phyloP scores from a whole-genome alignment of 2,113 vertebrate species.

The Myotis brandtii region DNA sequence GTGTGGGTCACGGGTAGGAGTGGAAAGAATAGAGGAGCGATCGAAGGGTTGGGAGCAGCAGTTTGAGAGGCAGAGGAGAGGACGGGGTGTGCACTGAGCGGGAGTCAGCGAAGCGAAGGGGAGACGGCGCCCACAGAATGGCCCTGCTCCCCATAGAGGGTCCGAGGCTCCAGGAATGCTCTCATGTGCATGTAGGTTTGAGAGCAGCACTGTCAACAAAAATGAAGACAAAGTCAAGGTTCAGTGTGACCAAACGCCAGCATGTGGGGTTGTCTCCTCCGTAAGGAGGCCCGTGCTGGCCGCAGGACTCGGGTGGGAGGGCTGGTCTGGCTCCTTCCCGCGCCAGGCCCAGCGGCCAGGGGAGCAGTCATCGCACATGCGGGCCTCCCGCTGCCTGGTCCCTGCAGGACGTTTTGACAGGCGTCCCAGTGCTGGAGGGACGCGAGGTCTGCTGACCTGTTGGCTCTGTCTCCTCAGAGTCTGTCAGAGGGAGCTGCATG shows the following conservation, averaged over 20 bases:
- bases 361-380: no score
- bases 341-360: no score
- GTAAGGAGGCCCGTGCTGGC: background rate
- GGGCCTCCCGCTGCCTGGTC: background rate
- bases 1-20: background rate
- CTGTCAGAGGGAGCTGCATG: slow-evolving; percentile 87
- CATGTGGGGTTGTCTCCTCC: background rate
- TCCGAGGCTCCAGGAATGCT: background rate
- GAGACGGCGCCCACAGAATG: background rate
- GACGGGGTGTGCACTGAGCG: background rate
- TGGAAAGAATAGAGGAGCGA: background rate
- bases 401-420: background rate
- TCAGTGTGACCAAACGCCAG: fast-evolving
- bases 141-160: background rate
- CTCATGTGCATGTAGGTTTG: background rate
- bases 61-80: background rate
- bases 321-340: background rate
- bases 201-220: background rate
- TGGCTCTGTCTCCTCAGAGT: slow-evolving; percentile 80
- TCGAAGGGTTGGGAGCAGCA: background rate
- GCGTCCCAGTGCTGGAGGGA: background rate
- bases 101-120: background rate
- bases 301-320: background rate
- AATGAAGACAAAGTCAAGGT: background rate
- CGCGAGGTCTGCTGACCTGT: background rate